These are phyloP conservation scores for Ochropacha duplaris DNA, from an alignment of 2,888 invertebrate genomes.

Conservation along the genomic window DNA sequence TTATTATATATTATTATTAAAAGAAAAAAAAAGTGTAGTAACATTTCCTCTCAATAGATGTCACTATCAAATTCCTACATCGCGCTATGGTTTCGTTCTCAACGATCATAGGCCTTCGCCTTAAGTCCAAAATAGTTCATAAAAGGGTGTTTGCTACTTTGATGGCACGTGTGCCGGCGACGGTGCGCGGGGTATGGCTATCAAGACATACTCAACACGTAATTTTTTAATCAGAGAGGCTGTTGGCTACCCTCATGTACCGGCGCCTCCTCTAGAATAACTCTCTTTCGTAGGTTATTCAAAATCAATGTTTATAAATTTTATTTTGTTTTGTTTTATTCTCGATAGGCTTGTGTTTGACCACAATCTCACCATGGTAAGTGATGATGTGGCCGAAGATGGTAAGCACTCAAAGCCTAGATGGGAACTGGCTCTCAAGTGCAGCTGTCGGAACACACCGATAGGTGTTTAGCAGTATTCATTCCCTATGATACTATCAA, in stretches of 20 bases:
- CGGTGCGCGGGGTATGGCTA: slow-evolving; percentile 89
- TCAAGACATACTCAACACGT: slow-evolving; percentile 87
- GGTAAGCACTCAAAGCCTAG: too few relatives aligned
- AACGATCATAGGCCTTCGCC: neutral
- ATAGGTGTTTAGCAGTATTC: too few relatives aligned
- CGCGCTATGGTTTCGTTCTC: slow-evolving; percentile 33
- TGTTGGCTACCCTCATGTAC: slow-evolving; percentile 87
- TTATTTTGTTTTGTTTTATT: too few relatives aligned
- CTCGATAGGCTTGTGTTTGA: too few relatives aligned
- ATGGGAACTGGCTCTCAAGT: too few relatives aligned
- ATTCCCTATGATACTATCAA: too few relatives aligned
- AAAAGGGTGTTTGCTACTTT: slow-evolving; percentile 90
- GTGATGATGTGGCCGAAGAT: too few relatives aligned
- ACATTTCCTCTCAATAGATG: slow-evolving; percentile 36
- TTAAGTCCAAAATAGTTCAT: neutral
- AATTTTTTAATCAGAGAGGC: slow-evolving; percentile 88
- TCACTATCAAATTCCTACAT: slow-evolving; percentile 31
- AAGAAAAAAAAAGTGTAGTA: slow-evolving; percentile 1
- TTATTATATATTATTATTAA: too few relatives aligned
- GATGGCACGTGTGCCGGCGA: slow-evolving; percentile 84
- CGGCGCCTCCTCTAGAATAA: slow-evolving; percentile 86
- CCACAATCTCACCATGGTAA: too few relatives aligned
- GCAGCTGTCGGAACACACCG: too few relatives aligned
- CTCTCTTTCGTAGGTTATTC: too few relatives aligned
- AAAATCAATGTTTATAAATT: too few relatives aligned